phyloP scores from a whole-genome alignment of 2,797 vertebrate species.

The Enteromius unitaeniatus region DNA sequence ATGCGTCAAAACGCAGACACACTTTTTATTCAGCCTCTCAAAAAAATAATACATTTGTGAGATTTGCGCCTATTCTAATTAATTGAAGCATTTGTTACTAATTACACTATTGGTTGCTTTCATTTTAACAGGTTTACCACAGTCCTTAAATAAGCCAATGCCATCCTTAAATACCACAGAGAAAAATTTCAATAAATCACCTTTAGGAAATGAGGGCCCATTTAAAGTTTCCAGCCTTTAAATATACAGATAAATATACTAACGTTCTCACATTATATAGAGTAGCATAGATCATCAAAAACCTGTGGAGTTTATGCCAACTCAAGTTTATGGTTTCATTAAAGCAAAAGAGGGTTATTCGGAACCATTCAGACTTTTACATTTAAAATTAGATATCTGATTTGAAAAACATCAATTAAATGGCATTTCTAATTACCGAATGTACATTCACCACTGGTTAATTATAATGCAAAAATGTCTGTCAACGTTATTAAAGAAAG shows the following conservation, averaged over 20 bases:
- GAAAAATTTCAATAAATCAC: neutral
- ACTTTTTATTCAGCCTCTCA: neutral
- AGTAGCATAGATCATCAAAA: neutral
- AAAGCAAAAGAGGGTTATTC: neutral
- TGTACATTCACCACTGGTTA: neutral
- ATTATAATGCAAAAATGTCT: neutral
- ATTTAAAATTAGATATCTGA: neutral
- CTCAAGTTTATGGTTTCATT: neutral
- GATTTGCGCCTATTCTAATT: neutral
- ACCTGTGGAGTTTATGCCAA: neutral
- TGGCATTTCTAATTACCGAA: neutral
- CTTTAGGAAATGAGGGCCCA: neutral
- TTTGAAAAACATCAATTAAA: neutral
- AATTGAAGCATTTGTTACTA: neutral
- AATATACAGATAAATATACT: too few species aligned
- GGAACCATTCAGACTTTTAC: too few species aligned
- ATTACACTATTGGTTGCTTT: neutral
- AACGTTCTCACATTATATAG: too few species aligned
- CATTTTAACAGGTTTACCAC: neutral
- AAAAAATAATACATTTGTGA: neutral
- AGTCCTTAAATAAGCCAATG: neutral
- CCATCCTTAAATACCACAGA: neutral
- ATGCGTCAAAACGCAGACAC: conserved; percentile 10
- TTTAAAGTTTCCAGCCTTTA: neutral
- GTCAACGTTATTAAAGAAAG: neutral